phyloP scores from a whole-genome alignment of 2,113 vertebrate species.

The Siniperca chuatsi region DNA sequence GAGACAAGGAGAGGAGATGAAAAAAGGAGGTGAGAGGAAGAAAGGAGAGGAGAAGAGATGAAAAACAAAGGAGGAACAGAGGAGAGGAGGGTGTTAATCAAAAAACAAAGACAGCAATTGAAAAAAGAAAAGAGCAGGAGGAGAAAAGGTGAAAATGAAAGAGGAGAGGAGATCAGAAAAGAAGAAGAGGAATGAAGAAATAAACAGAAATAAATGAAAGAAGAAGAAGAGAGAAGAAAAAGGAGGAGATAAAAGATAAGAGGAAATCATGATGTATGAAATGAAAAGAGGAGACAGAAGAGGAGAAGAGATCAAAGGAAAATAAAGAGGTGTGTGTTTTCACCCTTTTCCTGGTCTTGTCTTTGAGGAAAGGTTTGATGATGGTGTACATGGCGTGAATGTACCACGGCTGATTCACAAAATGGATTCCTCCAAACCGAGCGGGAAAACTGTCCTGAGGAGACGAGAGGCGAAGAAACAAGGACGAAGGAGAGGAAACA shows the following conservation, averaged over 20 bases:
- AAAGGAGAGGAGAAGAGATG: too few relatives aligned
- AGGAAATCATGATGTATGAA: neutral
- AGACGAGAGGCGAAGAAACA: neutral
- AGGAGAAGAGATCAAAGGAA: neutral
- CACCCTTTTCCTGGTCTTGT: conserved; percentile 99
- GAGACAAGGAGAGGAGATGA: neutral
- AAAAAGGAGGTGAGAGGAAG: too few relatives aligned
- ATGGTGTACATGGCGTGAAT: conserved; percentile 98
- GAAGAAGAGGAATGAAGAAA: neutral
- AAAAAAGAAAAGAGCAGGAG: neutral
- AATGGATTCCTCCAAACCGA: conserved; percentile 98
- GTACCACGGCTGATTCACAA: conserved; percentile 99
- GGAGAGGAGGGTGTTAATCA: neutral
- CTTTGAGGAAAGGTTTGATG: conserved; percentile 97
- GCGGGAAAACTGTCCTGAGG: conserved; percentile 97
- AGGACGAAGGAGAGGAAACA: neutral
- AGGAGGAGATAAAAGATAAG: neutral
- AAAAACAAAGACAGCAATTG: too few relatives aligned
- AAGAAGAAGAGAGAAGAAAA: neutral
- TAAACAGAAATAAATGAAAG: too few relatives aligned
- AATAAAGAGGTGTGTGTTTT: conserved; percentile 10
- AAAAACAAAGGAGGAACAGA: neutral
- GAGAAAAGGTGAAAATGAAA: neutral
- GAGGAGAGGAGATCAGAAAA: neutral
- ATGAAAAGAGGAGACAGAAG: neutral